Conservation (phyloP, 2,888 invertebrate genomes). For the Leucophenga montana region DNA sequence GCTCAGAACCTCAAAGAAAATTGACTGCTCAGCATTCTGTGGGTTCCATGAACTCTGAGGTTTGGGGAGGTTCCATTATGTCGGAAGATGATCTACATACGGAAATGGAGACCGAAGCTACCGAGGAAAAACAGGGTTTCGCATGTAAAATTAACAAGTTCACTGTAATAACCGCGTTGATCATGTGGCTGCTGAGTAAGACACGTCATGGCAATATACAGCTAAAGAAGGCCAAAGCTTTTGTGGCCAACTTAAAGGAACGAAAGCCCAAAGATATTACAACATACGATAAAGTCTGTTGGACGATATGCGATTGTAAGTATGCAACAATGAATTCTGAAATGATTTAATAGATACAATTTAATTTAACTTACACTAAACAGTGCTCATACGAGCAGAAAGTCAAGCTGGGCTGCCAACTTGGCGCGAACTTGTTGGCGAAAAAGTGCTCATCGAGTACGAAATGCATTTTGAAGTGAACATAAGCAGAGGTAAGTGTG, state of each 20-base stretch:
- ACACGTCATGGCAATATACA: slow-evolving; percentile 57
- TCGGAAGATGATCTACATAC: slow-evolving; percentile 11
- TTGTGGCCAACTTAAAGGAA: slow-evolving; percentile 49
- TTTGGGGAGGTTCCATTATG: slow-evolving; percentile 10
- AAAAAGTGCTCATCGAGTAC: slow-evolving; percentile 80
- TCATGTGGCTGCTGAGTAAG: slow-evolving; percentile 70
- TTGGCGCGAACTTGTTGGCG: slow-evolving; percentile 83
- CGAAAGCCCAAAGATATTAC: slow-evolving; percentile 58
- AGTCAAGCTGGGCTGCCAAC: slow-evolving; percentile 72
- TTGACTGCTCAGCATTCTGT: not conserved
- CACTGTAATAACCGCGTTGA: slow-evolving; percentile 67
- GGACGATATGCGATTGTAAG: slow-evolving; percentile 69
- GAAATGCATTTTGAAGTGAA: slow-evolving; percentile 80
- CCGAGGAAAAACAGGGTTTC: slow-evolving; percentile 46
- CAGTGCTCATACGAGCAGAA: slow-evolving; percentile 67
- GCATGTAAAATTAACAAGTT: slow-evolving; percentile 67
- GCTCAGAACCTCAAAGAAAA: not conserved
- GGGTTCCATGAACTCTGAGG: not conserved
- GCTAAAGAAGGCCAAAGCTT: slow-evolving; percentile 58
- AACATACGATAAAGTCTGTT: slow-evolving; percentile 53
- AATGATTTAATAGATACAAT: not conserved
- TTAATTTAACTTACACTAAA: slow-evolving; percentile 11
- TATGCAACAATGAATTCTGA: slow-evolving; percentile 24
- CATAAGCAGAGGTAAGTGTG: slow-evolving; percentile 72
- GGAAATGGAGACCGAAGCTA: slow-evolving; percentile 26